Base-by-base conservation (phyloP, 2,888 invertebrate genomes). In the Mesoligia furuncula region DNA sequence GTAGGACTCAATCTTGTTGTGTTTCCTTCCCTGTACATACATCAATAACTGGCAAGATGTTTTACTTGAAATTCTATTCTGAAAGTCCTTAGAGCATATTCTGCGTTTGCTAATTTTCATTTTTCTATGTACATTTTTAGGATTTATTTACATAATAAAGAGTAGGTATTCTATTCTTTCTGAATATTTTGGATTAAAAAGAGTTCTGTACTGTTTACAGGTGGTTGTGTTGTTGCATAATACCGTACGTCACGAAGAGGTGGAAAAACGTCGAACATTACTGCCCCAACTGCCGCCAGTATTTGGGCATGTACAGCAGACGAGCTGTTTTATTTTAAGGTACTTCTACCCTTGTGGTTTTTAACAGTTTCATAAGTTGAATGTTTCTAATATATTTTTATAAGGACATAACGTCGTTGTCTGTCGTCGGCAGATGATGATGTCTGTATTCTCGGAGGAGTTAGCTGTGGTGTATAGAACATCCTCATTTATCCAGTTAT, bases 261-360 rank as follows among this genome's bases (percentile, higher is more conserved):
- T 96, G 96, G 96, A 96, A 95, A 83, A 95, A 96, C 74, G 96
- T 96, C 0, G 95, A 96, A 73, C 96, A 96, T 81, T 93, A 94
- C 75, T 96, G 96, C 77, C 96, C 96, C 0, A 93, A 90, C 68
- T 96, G 96, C 79, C 90, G 88, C 64, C 91, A 89, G 76, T 96
- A 93, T 88, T 89, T 96, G 75, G 96, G 96, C 39, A 90, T 95
- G 36, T 96, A 95, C 83, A 89, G 92, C 83, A 89, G 93, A 24
- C 66, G 75, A 57, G 24, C 79, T 13, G 24, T 57, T 36, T 57
- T 79, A 51, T 71, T 75, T 54, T 86, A 45, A 73, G 59, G 65
- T 70, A 51, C 27, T 36, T 54, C 27, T 39, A 20, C 7, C 27
- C 2, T n/a, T 72, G 17, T 48, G 31, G n/a, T 45, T 66, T 39